Evolutionary conservation across 64 coral and sea anemone species (phyloP), one percentile per base, ranked within the genome.

Genomic region (Actinia tenebrosa): DNA sequence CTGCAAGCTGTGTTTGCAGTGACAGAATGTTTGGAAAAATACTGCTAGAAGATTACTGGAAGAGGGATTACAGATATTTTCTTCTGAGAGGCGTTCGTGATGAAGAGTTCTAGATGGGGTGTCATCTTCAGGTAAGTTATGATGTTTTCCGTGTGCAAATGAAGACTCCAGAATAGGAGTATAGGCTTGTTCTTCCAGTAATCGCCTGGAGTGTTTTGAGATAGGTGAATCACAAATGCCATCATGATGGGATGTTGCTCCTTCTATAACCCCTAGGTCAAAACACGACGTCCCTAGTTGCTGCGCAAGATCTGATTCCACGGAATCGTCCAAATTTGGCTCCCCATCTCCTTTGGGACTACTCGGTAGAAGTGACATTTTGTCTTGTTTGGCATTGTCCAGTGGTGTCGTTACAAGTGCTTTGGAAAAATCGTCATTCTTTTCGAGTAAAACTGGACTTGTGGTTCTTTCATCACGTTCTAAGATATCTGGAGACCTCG

Each of bases 21-120:
- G 86, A 80, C 86, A 87, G 23, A 93, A 91, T n/a, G 75, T 83
- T 75, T 90, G 89, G 17, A 97, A 87, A 83, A 97, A 97, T 16
- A 78, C 84, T 64, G 90, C 45, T 54, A 97, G 77, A 85, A 89
- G 89, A 80, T 97, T 97, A 3, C 91, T 60, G 4, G 88, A 78
- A 43, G 82, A 68, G 22, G 80, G 23, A 42, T 25, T 84, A 50
- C 91, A 97, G 47, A 97, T 89, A 25, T 93, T 91, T 3, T 97
- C 94, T 27, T 93, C 88, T 10, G 94, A 90, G 55, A 97, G 79
- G 22, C 42, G 44, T 11, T 53, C 14, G 18, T 25, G 44, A 10
- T 44, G 16, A 53, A 37, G 79, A 23, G 4, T 22, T 75, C 25
- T 75, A 10, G n/a, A 44, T 50, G 16, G 44, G 1, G 44, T 16